A percentile compares a stretch with the other conserved stretches of the same genome.
These are phyloP conservation scores for Eriocheir sinensis DNA, from an alignment of 1,140 invertebrate species.

Conservation along the genomic window DNA sequence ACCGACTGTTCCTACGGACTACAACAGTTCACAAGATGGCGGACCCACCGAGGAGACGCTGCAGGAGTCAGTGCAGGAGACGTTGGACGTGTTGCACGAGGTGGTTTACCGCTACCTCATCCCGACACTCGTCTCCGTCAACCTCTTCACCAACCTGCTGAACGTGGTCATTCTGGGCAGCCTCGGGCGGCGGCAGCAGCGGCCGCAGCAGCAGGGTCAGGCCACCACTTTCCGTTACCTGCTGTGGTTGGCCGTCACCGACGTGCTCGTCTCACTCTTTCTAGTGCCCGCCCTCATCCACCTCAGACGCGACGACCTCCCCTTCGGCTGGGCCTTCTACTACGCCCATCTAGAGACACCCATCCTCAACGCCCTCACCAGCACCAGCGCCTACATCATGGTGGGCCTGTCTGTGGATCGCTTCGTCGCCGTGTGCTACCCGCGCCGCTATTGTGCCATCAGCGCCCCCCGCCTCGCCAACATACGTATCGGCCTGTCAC, in stretches of 20 bases:
- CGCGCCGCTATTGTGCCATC: slow-evolving; percentile 60
- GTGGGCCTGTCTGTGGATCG: slow-evolving; percentile 77
- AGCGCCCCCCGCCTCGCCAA: slow-evolving; percentile 64
- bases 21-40: neutral
- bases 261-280: slow-evolving; percentile 69
- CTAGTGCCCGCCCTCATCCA: slow-evolving; percentile 64
- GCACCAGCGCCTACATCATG: slow-evolving; percentile 76
- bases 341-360: slow-evolving; percentile 77
- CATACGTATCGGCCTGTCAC: slow-evolving; percentile 58
- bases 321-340: slow-evolving; percentile 76
- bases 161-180: slow-evolving; percentile 68
- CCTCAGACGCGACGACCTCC: slow-evolving; percentile 56
- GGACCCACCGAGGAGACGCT: neutral
- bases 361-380: slow-evolving; percentile 70
- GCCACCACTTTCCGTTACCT: slow-evolving; percentile 72
- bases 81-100: slow-evolving; percentile 48
- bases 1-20: neutral
- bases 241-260: slow-evolving; percentile 71
- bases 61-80: neutral
- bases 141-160: slow-evolving; percentile 72
- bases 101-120: slow-evolving; percentile 68
- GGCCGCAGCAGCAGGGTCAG: slow-evolving; percentile 1
- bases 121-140: slow-evolving; percentile 59
- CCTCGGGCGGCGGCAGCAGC: neutral
- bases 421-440: slow-evolving; percentile 76